These are phyloP conservation scores for Cephus rjabovi DNA, from an alignment of 2,888 invertebrate genomes.

Conservation along the genomic window DNA sequence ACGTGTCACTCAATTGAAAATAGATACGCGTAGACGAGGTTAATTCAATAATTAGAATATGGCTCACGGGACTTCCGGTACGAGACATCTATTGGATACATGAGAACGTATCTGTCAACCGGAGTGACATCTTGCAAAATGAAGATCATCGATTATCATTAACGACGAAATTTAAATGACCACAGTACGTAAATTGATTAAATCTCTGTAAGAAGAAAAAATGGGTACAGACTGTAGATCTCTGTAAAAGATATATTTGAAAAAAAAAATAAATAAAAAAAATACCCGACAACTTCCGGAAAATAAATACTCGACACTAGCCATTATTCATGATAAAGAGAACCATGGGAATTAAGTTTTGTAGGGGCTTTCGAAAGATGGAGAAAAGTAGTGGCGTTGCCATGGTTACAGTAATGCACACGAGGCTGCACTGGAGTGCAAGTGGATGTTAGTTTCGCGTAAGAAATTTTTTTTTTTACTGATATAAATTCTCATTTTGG, in stretches of 20 bases:
- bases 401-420: not conserved
- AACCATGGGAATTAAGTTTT: not conserved
- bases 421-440: not conserved
- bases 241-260: not conserved
- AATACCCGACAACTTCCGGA: not conserved
- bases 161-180: no score
- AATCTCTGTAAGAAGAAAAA: no score
- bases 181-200: no score
- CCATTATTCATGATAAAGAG: not conserved
- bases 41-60: not conserved
- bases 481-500: conserved; percentile 31
- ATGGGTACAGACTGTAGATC: no score
- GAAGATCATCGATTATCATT: no score
- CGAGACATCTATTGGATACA: not conserved
- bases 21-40: not conserved
- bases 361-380: not conserved
- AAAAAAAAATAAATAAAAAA: no score
- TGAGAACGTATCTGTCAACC: not conserved
- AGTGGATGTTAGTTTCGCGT: not conserved
- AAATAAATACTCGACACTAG: not conserved
- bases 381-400: not conserved
- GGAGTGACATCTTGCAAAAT: no score
- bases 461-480: conserved; percentile 16
- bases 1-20: not conserved
- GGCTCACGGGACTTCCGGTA: not conserved